These are phyloP conservation scores for Plectrocnemia conspersa DNA, from an alignment of 1,140 invertebrate species.

Conservation along the genomic window DNA sequence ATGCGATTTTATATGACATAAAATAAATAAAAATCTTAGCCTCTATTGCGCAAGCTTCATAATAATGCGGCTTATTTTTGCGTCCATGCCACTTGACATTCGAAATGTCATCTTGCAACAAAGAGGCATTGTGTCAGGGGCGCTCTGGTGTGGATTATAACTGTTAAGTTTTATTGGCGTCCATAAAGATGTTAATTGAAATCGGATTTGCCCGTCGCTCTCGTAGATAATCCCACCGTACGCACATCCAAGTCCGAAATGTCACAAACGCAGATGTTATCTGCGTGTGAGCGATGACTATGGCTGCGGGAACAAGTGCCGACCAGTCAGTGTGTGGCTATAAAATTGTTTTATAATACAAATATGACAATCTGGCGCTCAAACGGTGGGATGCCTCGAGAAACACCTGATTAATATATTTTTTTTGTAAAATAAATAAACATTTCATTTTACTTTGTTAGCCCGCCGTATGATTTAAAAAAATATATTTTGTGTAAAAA, in stretches of 20 bases:
- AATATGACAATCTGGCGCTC: slow-evolving; percentile 14
- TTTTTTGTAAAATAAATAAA: too few species aligned
- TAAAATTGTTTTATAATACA: slow-evolving; percentile 34
- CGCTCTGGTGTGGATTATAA: too few species aligned
- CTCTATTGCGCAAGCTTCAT: too few species aligned
- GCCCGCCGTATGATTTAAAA: too few species aligned
- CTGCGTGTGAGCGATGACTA: slow-evolving; percentile 32
- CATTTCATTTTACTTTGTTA: too few species aligned
- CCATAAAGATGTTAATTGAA: slow-evolving; percentile 30
- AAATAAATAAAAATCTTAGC: too few species aligned
- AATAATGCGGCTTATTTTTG: too few species aligned
- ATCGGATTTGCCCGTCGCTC: slow-evolving; percentile 25
- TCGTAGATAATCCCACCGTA: slow-evolving; percentile 26
- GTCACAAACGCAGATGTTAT: slow-evolving; percentile 31
- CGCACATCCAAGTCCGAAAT: slow-evolving; percentile 29
- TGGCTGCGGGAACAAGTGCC: slow-evolving; percentile 31
- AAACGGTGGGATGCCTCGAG: background rate
- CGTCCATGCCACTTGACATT: too few species aligned
- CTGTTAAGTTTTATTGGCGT: slow-evolving; percentile 14
- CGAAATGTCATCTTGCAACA: too few species aligned
- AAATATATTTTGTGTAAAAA: too few species aligned
- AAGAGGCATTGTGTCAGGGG: too few species aligned
- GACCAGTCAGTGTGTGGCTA: slow-evolving; percentile 24
- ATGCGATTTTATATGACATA: too few species aligned
- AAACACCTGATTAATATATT: background rate